Conservation (phyloP, 2,113 vertebrate species). For the Verasper variegatus region DNA sequence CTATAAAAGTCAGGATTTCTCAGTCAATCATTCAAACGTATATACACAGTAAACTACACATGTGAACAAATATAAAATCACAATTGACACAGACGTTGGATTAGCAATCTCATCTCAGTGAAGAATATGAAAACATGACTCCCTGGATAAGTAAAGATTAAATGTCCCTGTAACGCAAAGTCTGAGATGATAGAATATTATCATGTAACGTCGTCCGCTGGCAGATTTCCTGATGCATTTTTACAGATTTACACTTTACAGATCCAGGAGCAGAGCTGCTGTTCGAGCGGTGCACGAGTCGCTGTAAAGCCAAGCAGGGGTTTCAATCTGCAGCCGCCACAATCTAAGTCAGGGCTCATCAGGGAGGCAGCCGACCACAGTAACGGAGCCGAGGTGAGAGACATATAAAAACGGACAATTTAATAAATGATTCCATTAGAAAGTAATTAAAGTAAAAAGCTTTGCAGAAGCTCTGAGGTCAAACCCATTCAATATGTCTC, state of each 20-base stretch:
- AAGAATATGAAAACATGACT: not conserved
- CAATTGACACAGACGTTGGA: too few species aligned
- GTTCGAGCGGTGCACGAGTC: not conserved
- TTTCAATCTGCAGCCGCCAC: conserved; percentile 36
- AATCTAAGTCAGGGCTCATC: conserved; percentile 31
- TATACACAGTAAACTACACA: too few species aligned
- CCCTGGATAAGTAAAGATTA: not conserved
- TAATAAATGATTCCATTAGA: not conserved
- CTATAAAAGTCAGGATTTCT: too few species aligned
- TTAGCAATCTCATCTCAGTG: too few species aligned
- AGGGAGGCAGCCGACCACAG: conserved; percentile 20
- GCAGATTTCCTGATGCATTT: conserved; percentile 5
- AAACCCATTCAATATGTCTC: not conserved
- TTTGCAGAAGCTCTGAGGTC: not conserved
- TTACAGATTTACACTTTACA: conserved; percentile 3
- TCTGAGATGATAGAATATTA: not conserved
- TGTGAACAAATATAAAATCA: too few species aligned
- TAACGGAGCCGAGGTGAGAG: conserved; percentile 33
- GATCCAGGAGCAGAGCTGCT: conserved; percentile 3
- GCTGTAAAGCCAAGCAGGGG: not conserved
- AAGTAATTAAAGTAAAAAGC: conserved; percentile 3
- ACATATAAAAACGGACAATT: conserved; percentile 3
- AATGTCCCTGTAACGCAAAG: not conserved
- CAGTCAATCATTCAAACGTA: too few species aligned
- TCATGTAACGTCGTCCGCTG: not conserved